Base-by-base conservation (phyloP, 2,888 invertebrate genomes). In the Eupeodes latifasciatus region DNA sequence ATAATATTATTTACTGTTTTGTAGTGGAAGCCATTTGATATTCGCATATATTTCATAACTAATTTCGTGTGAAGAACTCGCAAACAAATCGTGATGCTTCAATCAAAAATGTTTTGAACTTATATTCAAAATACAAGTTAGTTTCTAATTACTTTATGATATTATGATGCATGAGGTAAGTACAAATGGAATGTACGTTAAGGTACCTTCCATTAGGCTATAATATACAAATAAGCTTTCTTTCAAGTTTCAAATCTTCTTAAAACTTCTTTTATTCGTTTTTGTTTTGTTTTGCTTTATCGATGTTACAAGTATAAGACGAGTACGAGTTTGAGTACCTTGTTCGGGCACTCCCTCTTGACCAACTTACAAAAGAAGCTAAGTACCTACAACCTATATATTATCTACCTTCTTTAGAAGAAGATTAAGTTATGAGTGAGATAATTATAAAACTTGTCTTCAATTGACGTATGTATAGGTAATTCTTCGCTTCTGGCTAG, bases 31-130 rank as follows among this genome's bases (percentile, higher is more conserved):
- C 69, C 49, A 49, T 62, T 76, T 55, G 16, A 55, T 62, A 62
- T 77, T 82, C 82, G 77, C 77, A 64, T 71, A 78, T 72, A 40
- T 74, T 74, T 74, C 80, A 74, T 81, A 81, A 81, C 74, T 66
- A 81, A 81, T 66, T 66, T 74, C 71, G 49, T 80, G 62, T 64
- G 71, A 80, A 55, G 72, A 72, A n/a, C 27, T 12, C 49, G 49
- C 27, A 72, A 72, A 47, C 57, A 14, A 74, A 36, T 81, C 80
- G 74, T 81, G 80, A 81, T 64, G 27, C 59, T 71, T 62, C 62
- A 53, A 62, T 79, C 79, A 62, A 79, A 62, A 79, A 53, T n/a
- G 19, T 19, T 71, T 71, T 62, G 61, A 62, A 69, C 71, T 40
- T 55, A 49, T 19, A 44, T 40, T 44, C 2, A 12, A 66, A 9